Percentiles rank a stretch among this genome's conserved stretches.
These are phyloP conservation scores for Thryonomys swinderianus DNA, from an alignment of 2,113 vertebrate genomes.

Conservation along the genomic window DNA sequence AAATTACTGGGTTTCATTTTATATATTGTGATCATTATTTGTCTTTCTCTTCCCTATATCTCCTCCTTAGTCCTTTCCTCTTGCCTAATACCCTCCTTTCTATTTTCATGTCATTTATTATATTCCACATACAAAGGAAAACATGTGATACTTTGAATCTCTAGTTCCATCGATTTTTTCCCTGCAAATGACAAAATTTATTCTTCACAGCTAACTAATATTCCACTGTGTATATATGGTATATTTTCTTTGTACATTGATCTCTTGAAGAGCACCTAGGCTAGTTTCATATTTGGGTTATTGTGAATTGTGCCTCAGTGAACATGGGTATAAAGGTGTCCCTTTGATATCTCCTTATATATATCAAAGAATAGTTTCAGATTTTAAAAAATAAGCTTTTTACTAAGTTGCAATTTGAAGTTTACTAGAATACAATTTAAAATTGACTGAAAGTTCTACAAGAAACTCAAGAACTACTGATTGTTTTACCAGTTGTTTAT, in stretches of 20 bases:
- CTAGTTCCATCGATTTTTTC: background rate
- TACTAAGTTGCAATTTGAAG: conserved; percentile 17
- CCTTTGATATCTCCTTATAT: background rate
- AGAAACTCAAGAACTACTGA: background rate
- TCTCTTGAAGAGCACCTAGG: background rate
- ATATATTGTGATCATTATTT: background rate
- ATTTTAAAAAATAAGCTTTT: conserved; percentile 15
- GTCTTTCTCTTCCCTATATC: background rate
- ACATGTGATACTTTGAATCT: background rate
- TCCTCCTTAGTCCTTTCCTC: background rate
- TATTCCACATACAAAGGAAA: background rate
- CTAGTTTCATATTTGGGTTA: background rate
- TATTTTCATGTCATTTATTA: background rate
- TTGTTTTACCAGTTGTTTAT: background rate
- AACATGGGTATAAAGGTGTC: background rate
- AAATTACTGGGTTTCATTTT: background rate
- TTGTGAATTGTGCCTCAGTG: background rate
- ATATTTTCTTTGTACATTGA: background rate
- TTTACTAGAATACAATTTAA: conserved; percentile 29
- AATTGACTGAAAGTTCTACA: conserved; percentile 6
- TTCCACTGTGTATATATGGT: background rate
- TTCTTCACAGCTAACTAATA: background rate
- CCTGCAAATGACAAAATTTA: background rate
- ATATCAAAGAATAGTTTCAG: background rate
- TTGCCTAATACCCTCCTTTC: background rate